Base-by-base conservation (phyloP, 1,140 invertebrate species). In the Sitophilus oryzae region DNA sequence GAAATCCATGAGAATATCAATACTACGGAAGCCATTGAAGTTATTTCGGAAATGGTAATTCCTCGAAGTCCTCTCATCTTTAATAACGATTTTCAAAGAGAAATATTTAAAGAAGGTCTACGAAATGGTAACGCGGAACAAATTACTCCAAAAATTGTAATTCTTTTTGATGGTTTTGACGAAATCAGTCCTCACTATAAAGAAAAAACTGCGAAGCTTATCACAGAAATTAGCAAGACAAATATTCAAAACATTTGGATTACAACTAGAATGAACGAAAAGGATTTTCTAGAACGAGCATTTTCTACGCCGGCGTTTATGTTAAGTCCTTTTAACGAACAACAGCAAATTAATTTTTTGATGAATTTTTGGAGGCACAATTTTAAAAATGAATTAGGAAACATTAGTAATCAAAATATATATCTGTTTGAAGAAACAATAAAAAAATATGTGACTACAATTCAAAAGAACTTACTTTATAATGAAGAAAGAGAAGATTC, bases 101-200 rank as follows among this genome's bases (percentile, higher is more conserved):
- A 42, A 21, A 15, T 42, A 18, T 42, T 42, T 42, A 42, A 42
- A 5, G n/a, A 9, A 18, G 40, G 40, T 42, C 18, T 42, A 42
- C 25, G 25, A 11, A n/a, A n/a, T n/a, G n/a, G n/a, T n/a, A 15
- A 42, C 19, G 2, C 15, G 4, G 10, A 9, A 5, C 11, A 15
- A 1, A 10, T 19, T 42, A 4, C 11, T 42, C 40, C 40, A 1
- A 18, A 42, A 19, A 18, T 42, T 19, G 40, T 42, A 19, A 3
- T 42, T 8, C 21, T 42, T 9, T 42, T 42, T 19, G 40, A 42
- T 42, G 40, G 40, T n/a, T 42, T 42, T 42, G 40, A 42, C 19
- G 40, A 42, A 42, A 42, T 42, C 18, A 19, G 16, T 42, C 40
- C 40, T 10, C 11, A 11, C 5, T 42, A 42, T n/a, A 42, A 20